A percentile compares a stretch with the other conserved stretches of the same genome.
These are phyloP conservation scores for Pygoscelis antarcticus DNA, from an alignment of 2,113 vertebrate genomes.

Conservation along the genomic window DNA sequence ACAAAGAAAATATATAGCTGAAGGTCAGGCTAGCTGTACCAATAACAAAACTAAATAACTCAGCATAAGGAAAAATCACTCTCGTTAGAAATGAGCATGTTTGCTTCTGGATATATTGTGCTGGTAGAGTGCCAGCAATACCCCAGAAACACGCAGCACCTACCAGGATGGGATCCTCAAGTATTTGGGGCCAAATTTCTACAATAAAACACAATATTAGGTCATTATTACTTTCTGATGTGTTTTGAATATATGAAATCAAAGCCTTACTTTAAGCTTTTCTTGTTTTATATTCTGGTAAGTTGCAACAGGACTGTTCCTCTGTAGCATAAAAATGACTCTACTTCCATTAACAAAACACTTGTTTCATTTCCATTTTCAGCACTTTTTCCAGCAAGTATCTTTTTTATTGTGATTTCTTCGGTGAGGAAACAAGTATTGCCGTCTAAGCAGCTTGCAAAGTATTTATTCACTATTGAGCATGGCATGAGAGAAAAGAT, in stretches of 20 bases:
- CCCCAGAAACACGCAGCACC: neutral
- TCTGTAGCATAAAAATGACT: neutral
- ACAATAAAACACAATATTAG: neutral
- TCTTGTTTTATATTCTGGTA: neutral
- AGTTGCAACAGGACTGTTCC: neutral
- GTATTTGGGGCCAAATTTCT: neutral
- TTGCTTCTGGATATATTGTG: neutral
- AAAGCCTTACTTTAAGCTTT: neutral
- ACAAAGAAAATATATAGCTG: neutral
- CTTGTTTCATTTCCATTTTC: neutral
- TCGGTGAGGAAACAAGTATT: neutral
- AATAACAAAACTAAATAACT: neutral
- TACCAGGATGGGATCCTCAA: neutral
- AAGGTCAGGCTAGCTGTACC: neutral
- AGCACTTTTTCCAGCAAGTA: neutral
- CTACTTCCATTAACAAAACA: neutral
- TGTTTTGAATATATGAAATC: neutral
- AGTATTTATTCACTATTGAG: neutral
- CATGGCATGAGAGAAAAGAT: neutral
- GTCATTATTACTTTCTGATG: neutral
- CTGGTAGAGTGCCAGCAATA: neutral
- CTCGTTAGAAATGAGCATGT: neutral
- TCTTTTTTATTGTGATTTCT: neutral
- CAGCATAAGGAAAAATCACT: neutral
- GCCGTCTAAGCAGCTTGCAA: neutral